Percentiles rank a stretch among this genome's conserved stretches.
Conservation (phyloP, 2,797 vertebrate species). For the Macrochelys suwanniensis region DNA sequence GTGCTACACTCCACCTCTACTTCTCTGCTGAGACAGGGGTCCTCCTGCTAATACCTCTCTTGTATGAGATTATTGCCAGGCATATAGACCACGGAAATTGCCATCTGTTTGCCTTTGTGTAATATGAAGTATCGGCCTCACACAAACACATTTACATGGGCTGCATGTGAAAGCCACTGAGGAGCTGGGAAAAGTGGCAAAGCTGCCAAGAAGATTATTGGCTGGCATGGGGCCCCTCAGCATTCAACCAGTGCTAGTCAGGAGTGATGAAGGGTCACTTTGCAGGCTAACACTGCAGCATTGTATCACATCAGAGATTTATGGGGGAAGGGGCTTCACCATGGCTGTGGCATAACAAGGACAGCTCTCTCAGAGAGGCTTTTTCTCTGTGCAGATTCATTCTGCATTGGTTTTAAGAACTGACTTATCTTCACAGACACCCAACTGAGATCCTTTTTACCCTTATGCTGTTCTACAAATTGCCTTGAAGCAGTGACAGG, state of each 20-base stretch:
- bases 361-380: neutral
- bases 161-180: neutral
- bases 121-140: neutral
- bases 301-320: neutral
- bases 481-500: neutral
- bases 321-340: neutral
- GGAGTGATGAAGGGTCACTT: neutral
- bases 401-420: neutral
- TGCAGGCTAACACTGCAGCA: neutral
- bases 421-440: neutral
- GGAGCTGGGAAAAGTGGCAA: neutral
- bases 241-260: neutral
- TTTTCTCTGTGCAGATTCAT: neutral
- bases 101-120: neutral
- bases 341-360: neutral
- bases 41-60: neutral
- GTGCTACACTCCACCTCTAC: neutral
- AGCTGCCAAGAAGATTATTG: neutral
- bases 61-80: neutral
- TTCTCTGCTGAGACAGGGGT: neutral
- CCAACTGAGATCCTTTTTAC: neutral
- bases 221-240: neutral
- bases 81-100: neutral
- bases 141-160: neutral
- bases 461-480: neutral